Percentiles rank a stretch among this genome's conserved stretches.
phyloP scores from a whole-genome alignment of 2,113 vertebrate genomes.

The Naja naja region DNA sequence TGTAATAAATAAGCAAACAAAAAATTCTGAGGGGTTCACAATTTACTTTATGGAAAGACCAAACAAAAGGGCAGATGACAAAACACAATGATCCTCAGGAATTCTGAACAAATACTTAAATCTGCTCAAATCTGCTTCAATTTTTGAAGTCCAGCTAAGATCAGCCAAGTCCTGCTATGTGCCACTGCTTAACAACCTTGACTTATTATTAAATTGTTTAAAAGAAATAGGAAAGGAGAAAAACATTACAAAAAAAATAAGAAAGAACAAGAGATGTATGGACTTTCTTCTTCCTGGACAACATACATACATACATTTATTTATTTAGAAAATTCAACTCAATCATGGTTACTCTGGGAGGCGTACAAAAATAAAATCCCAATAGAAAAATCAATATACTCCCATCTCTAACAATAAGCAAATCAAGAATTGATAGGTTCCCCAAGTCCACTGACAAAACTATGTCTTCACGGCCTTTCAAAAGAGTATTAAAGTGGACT shows the following conservation, averaged over 20 bases:
- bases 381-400: neutral
- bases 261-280: neutral
- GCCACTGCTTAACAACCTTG: neutral
- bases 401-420: neutral
- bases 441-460: neutral
- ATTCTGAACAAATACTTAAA: neutral
- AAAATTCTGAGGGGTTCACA: neutral
- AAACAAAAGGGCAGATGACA: neutral
- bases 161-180: neutral
- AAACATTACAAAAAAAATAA: neutral
- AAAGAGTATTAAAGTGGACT: neutral
- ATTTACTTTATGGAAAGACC: neutral
- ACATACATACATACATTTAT: neutral
- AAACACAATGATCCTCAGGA: neutral
- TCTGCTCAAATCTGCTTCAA: neutral
- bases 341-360: neutral
- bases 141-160: neutral
- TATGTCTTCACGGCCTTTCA: neutral
- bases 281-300: neutral
- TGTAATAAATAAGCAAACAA: neutral
- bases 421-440: neutral
- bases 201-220: neutral
- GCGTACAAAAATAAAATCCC: neutral
- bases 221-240: neutral
- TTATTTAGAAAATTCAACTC: neutral